These are phyloP conservation scores for Alces alces DNA, from an alignment of 2,113 vertebrate genomes.

Conservation along the genomic window DNA sequence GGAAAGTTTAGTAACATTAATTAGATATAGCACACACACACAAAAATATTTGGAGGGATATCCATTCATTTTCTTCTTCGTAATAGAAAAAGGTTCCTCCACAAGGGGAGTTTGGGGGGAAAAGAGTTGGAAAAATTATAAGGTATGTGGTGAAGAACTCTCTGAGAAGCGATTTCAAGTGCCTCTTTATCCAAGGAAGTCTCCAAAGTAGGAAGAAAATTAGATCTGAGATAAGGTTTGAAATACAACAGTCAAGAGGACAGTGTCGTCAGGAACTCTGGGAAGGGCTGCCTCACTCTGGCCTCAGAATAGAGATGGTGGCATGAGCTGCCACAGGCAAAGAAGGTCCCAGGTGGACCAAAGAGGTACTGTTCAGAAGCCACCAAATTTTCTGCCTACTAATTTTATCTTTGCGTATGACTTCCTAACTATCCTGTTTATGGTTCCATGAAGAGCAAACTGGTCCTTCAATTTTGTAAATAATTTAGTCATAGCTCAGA, in stretches of 20 bases:
- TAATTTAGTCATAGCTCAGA: not conserved
- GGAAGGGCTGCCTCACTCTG: no score
- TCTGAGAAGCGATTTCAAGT: not conserved
- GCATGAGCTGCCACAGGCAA: fast-evolving
- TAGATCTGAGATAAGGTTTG: not conserved
- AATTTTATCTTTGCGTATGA: not conserved
- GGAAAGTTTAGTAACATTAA: not conserved
- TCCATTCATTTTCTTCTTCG: not conserved
- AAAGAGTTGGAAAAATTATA: not conserved
- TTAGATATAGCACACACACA: not conserved
- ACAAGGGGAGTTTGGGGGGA: not conserved
- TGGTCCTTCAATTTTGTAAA: not conserved
- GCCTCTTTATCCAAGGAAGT: not conserved
- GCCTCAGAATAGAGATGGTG: not conserved
- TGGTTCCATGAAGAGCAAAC: not conserved
- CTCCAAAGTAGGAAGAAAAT: not conserved
- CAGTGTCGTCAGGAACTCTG: not conserved
- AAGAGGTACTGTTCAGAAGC: not conserved
- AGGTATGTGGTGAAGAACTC: not conserved
- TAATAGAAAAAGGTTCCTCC: not conserved
- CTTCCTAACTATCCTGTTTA: not conserved
- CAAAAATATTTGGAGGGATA: not conserved
- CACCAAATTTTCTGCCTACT: not conserved
- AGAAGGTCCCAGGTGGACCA: not conserved
- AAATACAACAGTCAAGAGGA: not conserved